Base-by-base conservation (phyloP, 2,888 invertebrate species). In the Ephialtes manifestator region DNA sequence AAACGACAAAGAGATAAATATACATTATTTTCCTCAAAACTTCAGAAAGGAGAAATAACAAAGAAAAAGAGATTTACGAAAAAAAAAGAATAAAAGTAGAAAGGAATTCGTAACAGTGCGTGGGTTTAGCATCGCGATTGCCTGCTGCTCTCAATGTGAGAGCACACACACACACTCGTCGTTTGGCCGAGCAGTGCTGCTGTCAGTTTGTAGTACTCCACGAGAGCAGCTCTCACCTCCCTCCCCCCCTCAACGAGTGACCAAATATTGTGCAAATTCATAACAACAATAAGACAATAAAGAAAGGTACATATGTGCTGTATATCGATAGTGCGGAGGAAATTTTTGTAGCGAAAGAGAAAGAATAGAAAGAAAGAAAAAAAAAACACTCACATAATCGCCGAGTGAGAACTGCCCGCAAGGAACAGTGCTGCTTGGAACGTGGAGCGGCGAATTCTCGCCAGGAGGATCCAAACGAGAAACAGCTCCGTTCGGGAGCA, bases 401-500 rank as follows among this genome's bases (percentile, higher is more conserved):
- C 48, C 28, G 60, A 60, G 60, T 60, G 63, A n/a, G 31, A 31
- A 60, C 58, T 28, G 63, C 35, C 35, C 8, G 39, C 11, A 5
- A 11, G 65, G 39, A 4, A 39, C 35, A 20, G 39, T 72, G 83
- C 72, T 74, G 81, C 55, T 53, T 60, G 70, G 72, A 80, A 68
- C 71, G 68, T 55, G 65, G 53, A 82, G 60, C 70, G 83, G 67
- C 65, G 31, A 63, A 24, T 60, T 71, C 46, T 67, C 53, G 35
- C 55, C 65, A 63, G 67, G 77, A 81, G 72, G 86, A 80, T 67
- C 58, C 65, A 65, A 74, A 68, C 65, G 86, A 86, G 85, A 83
- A 82, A 84, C 84, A 74, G 91, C 91, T 92, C 90, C 91, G 88
- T 88, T 81, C 86, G 88, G 90, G 91, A 92, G 91, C 92, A 86